A percentile compares a stretch with the other conserved stretches of the same genome.
phyloP scores from a whole-genome alignment of 2,113 vertebrate genomes.

The Lamprotornis superbus region DNA sequence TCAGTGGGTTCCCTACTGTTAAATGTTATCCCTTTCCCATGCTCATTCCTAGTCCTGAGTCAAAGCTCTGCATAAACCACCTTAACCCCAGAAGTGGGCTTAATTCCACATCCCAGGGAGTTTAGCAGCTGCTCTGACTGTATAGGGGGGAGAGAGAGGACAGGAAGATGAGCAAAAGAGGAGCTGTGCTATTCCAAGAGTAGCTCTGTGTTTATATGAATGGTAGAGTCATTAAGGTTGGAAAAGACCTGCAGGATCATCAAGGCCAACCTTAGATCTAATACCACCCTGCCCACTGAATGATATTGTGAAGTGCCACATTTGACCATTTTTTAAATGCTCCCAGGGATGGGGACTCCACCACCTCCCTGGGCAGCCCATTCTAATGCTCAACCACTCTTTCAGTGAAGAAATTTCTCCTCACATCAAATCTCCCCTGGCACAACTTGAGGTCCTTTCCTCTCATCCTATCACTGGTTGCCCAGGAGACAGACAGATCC shows the following conservation, averaged over 20 bases:
- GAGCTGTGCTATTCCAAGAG: not conserved
- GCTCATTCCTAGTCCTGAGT: not conserved
- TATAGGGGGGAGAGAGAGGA: rapidly evolving
- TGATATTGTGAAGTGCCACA: not conserved
- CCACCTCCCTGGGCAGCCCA: not conserved
- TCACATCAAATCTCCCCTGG: not conserved
- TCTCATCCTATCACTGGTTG: not conserved
- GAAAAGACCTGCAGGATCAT: not conserved
- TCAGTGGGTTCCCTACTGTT: not conserved
- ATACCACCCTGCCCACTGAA: not conserved
- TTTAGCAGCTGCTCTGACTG: not conserved
- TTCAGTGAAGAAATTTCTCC: not conserved
- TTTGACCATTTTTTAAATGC: not conserved
- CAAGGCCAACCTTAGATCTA: not conserved
- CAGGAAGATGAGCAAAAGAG: not conserved
- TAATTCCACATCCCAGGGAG: not conserved
- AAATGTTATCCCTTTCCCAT: not conserved
- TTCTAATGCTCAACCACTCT: not conserved
- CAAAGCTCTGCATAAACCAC: not conserved
- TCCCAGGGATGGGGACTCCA: not conserved
- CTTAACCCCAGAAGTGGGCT: not conserved
- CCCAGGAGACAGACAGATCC: not conserved
- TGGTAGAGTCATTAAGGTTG: not conserved
- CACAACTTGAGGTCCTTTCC: not conserved
- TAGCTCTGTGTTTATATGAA: not conserved